Percentiles rank a stretch among this genome's conserved stretches.
phyloP scores from a whole-genome alignment of 2,888 invertebrate genomes.

The Eustalomyia histrio region DNA sequence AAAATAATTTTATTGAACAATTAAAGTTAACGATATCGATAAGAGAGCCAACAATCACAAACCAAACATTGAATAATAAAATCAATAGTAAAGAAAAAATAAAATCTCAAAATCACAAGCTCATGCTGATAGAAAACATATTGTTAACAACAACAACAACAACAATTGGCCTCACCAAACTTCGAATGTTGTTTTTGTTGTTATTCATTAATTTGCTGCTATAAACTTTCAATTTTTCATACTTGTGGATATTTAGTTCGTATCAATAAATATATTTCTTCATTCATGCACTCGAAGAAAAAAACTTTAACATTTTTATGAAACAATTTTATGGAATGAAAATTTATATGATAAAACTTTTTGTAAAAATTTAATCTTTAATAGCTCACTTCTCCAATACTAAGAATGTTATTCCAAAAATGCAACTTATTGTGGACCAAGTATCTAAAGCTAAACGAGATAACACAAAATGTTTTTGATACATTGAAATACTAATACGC shows the following conservation, averaged over 20 bases:
- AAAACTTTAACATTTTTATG: background rate
- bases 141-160: slow-evolving; percentile 1
- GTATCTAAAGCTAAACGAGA: too few species aligned
- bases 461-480: too few species aligned
- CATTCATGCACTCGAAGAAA: background rate
- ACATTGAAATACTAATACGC: too few species aligned
- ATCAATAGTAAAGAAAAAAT: too few species aligned
- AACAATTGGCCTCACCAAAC: slow-evolving; percentile 26
- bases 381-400: too few species aligned
- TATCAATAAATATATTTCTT: background rate
- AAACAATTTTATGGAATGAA: too few species aligned
- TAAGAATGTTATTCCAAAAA: too few species aligned
- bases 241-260: background rate
- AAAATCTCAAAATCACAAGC: slow-evolving; percentile 23
- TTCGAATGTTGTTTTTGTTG: background rate
- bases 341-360: too few species aligned
- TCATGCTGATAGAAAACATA: slow-evolving; percentile 26
- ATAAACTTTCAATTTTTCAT: slow-evolving; percentile 23
- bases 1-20: slow-evolving; percentile 57
- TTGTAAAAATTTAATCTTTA: too few species aligned
- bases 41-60: slow-evolving; percentile 23
- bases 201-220: slow-evolving; percentile 19
- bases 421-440: too few species aligned
- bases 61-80: background rate
- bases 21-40: slow-evolving; percentile 46